phyloP scores from a whole-genome alignment of 2,888 invertebrate genomes.

The Chrysodeixis includens region DNA sequence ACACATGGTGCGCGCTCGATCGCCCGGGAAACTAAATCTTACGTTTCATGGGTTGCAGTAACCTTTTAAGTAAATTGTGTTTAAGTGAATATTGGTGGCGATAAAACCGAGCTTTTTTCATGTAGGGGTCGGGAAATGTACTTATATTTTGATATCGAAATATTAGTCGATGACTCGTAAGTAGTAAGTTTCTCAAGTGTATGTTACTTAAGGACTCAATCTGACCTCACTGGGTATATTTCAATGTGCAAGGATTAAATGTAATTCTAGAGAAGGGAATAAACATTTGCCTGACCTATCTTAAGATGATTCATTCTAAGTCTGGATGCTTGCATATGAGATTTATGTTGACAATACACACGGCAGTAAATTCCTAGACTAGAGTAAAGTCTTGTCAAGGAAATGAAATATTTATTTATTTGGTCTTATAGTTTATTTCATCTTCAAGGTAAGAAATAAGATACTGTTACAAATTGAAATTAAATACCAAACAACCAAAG shows the following conservation, averaged over 20 bases:
- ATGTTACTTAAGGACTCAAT: neutral
- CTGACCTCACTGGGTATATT: too few species aligned
- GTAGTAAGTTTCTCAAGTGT: constrained; percentile 9
- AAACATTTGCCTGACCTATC: neutral
- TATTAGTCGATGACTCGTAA: constrained; percentile 27
- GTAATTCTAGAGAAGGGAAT: neutral
- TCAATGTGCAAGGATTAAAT: neutral
- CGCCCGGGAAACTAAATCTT: constrained; percentile 59
- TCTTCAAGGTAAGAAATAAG: neutral
- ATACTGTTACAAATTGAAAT: too few species aligned
- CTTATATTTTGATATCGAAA: constrained; percentile 23
- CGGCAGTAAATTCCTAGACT: neutral
- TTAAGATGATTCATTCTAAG: neutral
- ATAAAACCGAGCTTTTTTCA: constrained; percentile 33
- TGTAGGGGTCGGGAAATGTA: constrained; percentile 19
- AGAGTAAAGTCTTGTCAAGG: neutral
- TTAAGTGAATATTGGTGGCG: constrained; percentile 39
- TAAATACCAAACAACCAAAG: too few species aligned
- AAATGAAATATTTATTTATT: constrained; percentile 2
- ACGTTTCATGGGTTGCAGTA: constrained; percentile 46
- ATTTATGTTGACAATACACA: constrained; percentile 4
- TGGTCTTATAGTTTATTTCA: neutral
- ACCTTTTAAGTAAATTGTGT: constrained; percentile 50
- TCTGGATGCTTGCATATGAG: neutral
- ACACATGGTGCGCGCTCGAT: constrained; percentile 56